These are phyloP conservation scores for Tetragonisca angustula DNA, from an alignment of 2,888 invertebrate species.

Conservation along the genomic window DNA sequence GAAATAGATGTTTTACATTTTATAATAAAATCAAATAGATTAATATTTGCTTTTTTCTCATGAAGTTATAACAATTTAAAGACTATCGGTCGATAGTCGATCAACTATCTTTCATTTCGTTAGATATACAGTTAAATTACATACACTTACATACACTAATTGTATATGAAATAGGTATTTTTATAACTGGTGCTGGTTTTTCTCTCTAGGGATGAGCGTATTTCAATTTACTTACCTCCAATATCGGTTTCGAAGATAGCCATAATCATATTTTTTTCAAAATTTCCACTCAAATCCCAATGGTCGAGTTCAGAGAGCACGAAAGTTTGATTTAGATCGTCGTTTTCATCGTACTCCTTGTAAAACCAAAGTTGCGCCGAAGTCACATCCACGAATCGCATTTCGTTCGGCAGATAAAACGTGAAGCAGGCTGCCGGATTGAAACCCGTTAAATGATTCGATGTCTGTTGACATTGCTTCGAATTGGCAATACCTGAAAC, in stretches of 20 bases:
- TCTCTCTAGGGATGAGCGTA: too few species aligned
- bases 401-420: conserved; percentile 91
- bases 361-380: conserved; percentile 93
- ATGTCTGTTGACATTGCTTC: conserved; percentile 80
- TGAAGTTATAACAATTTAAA: too few species aligned
- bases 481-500: conserved; percentile 85
- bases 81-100: too few species aligned
- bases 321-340: conserved; percentile 90
- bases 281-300: conserved; percentile 88
- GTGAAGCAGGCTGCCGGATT: conserved; percentile 90
- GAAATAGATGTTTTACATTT: too few species aligned
- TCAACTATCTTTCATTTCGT: too few species aligned
- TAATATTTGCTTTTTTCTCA: too few species aligned
- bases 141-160: too few species aligned
- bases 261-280: conserved; percentile 91
- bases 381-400: conserved; percentile 90
- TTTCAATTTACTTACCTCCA: conserved; percentile 84
- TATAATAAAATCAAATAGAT: too few species aligned
- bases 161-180: too few species aligned
- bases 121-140: too few species aligned
- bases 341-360: conserved; percentile 88
- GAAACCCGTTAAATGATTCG: conserved; percentile 81
- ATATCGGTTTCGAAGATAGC: conserved; percentile 91
- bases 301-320: conserved; percentile 92
- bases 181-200: too few species aligned